Conservation (phyloP, 2,888 invertebrate genomes). For the Phengaris arion region DNA sequence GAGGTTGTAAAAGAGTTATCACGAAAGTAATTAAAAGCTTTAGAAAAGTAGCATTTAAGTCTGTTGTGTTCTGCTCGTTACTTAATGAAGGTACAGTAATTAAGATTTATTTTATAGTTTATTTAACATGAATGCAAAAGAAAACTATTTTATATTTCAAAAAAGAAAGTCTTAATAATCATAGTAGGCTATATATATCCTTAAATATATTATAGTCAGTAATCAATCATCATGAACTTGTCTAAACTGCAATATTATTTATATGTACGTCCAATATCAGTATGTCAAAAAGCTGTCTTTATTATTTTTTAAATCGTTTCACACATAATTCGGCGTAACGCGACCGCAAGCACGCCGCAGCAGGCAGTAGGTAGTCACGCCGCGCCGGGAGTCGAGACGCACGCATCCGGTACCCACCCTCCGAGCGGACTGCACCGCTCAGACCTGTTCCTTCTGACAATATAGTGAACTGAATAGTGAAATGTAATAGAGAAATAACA, state of each 20-base stretch:
- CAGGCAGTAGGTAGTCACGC: conserved; percentile 17
- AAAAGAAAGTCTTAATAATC: too few relatives aligned
- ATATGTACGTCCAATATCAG: background rate
- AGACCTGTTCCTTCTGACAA: background rate
- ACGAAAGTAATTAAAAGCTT: background rate
- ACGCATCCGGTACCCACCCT: background rate
- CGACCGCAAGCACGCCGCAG: conserved; percentile 32
- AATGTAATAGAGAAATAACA: background rate
- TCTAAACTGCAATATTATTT: too few relatives aligned
- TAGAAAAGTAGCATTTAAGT: too few relatives aligned
- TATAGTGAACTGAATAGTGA: background rate
- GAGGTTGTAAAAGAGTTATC: background rate
- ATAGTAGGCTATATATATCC: too few relatives aligned
- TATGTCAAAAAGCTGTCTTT: background rate
- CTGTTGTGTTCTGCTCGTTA: too few relatives aligned
- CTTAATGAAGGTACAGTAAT: too few relatives aligned
- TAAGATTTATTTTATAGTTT: too few relatives aligned
- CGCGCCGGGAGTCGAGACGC: conserved; percentile 4
- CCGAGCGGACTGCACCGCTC: background rate
- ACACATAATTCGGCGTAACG: conserved; percentile 34
- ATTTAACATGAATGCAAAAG: too few relatives aligned
- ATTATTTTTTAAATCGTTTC: background rate
- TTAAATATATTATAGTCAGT: too few relatives aligned
- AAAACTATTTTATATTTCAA: too few relatives aligned
- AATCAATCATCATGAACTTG: too few relatives aligned